Conservation (phyloP, 2,888 invertebrate species). For the Nowickia ferox region DNA sequence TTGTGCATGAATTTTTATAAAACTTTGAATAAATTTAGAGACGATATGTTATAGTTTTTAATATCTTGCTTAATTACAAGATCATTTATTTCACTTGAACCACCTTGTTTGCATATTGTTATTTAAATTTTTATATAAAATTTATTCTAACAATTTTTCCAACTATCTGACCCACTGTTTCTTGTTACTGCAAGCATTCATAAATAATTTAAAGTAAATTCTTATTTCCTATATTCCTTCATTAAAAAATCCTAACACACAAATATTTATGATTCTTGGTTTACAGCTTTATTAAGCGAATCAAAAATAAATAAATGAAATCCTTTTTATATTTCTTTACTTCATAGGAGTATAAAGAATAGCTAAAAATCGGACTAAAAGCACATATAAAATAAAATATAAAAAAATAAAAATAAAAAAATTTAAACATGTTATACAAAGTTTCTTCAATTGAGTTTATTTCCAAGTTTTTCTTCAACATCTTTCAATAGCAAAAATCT, state of each 20-base stretch:
- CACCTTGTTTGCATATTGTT: no score
- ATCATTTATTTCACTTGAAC: no score
- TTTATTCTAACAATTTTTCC: no score
- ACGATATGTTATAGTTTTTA: no score
- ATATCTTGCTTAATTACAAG: no score
- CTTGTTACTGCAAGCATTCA: neutral
- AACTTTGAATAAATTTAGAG: no score
- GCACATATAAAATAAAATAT: neutral
- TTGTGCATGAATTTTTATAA: no score
- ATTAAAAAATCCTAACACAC: slow-evolving; percentile 39
- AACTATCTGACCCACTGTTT: slow-evolving; percentile 15
- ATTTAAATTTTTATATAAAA: no score
- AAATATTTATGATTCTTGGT: slow-evolving; percentile 49
- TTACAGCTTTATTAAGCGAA: slow-evolving; percentile 38
- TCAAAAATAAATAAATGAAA: slow-evolving; percentile 47
- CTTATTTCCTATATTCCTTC: slow-evolving; percentile 20
- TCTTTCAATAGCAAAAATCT: slow-evolving; percentile 46
- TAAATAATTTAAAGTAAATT: slow-evolving; percentile 34
- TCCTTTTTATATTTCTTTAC: slow-evolving; percentile 15
- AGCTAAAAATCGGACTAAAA: slow-evolving; percentile 25
- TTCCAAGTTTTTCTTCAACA: slow-evolving; percentile 7
- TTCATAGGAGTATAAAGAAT: neutral
- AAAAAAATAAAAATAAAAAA: neutral
- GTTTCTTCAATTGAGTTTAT: slow-evolving; percentile 42
- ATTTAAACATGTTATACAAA: slow-evolving; percentile 9